Evolutionary conservation across 2,888 invertebrate species (phyloP), one percentile per base, ranked within the genome.

Genomic region (Melolontha melolontha): DNA sequence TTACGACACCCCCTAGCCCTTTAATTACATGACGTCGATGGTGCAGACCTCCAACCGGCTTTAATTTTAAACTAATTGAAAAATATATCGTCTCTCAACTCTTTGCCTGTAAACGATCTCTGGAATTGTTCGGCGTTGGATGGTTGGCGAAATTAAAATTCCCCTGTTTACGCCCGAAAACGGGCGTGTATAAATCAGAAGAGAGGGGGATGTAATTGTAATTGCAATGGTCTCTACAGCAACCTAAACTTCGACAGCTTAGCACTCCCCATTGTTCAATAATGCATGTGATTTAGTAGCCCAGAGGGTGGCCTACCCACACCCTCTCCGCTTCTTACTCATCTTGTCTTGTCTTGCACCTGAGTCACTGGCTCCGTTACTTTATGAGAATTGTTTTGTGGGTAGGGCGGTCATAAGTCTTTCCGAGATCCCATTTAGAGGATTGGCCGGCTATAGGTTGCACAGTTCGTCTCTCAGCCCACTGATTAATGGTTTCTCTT

Each of bases 251-350:
- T 76, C 75, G 74, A 76, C 69, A 72, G 71, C 73, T 71, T 72
- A 74, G 70, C 73, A 72, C 73, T 75, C 79, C 79, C 81, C 76
- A 78, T 79, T 79, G 80, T 79, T 81, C 80, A 79, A 81, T 80
- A 81, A 80, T 80, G 77, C 80, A 81, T 75, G 79, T 80, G 79
- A 80, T 80, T 80, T 79, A 80, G 75, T 73, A 71, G 70, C 70
- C 75, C 76, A 77, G 77, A 77, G 78, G 79, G 77, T 78, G 75
- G 77, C 73, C 74, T 72, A 73, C 72, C 72, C 71, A 75, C 73
- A 72, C 74, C 73, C 22, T 12, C 22, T 16, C 34, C 34, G 16
- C 29, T 34, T 34, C 49, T 22, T 17, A 14, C 22, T 44, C 11
- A 47, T 22, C 59, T 47, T 47, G 44, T 62, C 59, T 62, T 70